Evolutionary conservation across 2,113 vertebrate genomes (phyloP).

Genomic region (Calidris pugnax): DNA sequence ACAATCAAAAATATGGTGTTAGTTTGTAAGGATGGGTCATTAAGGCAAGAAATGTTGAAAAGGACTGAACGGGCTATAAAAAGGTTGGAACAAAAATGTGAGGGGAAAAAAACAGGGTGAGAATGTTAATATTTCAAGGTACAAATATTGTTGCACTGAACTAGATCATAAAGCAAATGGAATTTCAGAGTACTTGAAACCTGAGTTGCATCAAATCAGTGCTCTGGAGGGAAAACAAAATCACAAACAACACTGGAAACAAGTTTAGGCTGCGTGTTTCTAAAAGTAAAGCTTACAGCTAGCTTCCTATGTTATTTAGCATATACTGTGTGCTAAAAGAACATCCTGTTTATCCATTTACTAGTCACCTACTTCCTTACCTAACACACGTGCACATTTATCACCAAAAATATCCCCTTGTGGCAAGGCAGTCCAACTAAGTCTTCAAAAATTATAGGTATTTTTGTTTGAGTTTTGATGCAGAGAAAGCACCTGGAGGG

Average conservation of each 20-base stretch:
- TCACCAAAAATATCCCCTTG: background rate
- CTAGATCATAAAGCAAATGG: background rate
- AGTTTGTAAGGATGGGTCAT: background rate
- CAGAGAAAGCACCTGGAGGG: background rate
- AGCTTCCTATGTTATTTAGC: background rate
- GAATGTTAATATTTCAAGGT: background rate
- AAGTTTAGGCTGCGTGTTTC: background rate
- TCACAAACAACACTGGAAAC: background rate
- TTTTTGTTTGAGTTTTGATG: background rate
- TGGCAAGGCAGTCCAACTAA: background rate
- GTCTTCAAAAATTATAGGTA: background rate
- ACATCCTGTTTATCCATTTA: background rate
- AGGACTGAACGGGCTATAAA: background rate
- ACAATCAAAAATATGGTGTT: background rate
- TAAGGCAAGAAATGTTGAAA: background rate
- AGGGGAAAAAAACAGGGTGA: background rate
- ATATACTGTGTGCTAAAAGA: background rate
- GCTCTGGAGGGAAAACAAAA: background rate
- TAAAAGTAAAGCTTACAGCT: background rate
- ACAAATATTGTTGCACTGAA: background rate
- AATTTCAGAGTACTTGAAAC: background rate
- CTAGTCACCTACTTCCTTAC: background rate
- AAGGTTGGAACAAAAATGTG: background rate
- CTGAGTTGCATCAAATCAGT: background rate
- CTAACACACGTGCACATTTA: background rate